Base-by-base conservation (phyloP, 2,113 vertebrate genomes). In the Tragelaphus scriptus region DNA sequence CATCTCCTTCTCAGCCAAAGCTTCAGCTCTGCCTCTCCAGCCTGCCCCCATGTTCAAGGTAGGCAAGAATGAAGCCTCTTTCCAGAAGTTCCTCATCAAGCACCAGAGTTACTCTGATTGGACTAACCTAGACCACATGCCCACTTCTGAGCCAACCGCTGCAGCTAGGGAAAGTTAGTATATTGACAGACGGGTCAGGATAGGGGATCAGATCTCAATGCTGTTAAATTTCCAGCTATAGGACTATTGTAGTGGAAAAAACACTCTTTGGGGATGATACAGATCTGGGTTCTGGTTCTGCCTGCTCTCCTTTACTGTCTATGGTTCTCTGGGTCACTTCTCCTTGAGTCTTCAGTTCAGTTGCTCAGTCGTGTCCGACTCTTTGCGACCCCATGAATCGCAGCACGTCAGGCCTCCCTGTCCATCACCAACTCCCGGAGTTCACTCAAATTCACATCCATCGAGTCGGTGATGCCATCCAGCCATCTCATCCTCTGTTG, bases 221-320 rank as follows among this genome's bases (percentile, higher is more conserved):
- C 36, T n/a, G 13, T 61, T 85, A 5, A 32, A 17, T 75, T 71
- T 75, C 63, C 44, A 16, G 40, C 30, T 14, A 1, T 23, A 3
- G 21, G 14, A 32, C 47, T 81, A 55, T 49, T 7, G 17, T 28
- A 1, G 51, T 3, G 3, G 58, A n/a, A 68, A 58, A 68, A 63
- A 53, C 23, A 0, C 0, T 89, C 5, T 55, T 40, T 26, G 40
- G 11, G 23, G 17, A 23, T 5, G 36, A 82, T 6, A 26, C 63
- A n/a, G 55, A 68, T 8, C 49, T 49, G 51, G 21, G 9, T 61
- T 86, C 84, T 36, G 11, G 51, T 84, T n/a, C 77, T n/a, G 32
- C n/a, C 30, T 55, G 51, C 61, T 65, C 61, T 56, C 14, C 53
- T 51, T 79, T 21, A 7, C 15, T 6, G 25, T 77, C 8, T 30